phyloP scores from a whole-genome alignment of 2,113 vertebrate species.

The Apodemus speciosus region DNA sequence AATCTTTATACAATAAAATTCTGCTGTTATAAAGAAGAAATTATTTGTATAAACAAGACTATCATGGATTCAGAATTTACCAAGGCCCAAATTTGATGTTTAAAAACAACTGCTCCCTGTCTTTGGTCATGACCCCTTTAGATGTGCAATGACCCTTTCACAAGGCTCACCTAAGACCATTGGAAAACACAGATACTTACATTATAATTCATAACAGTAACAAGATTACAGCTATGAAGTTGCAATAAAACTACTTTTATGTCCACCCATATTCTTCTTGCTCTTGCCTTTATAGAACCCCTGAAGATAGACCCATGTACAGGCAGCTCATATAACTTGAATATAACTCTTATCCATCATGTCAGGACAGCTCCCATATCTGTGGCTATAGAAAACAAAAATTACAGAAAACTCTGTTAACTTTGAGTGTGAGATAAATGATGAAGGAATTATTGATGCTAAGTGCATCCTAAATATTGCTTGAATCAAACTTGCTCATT shows the following conservation, averaged over 20 bases:
- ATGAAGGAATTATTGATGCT: background rate
- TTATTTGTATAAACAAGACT: background rate
- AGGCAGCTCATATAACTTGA: background rate
- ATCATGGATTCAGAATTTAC: background rate
- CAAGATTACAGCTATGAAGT: background rate
- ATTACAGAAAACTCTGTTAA: background rate
- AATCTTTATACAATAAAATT: background rate
- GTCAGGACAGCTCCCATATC: background rate
- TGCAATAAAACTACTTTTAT: background rate
- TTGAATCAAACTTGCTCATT: background rate
- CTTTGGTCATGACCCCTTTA: background rate
- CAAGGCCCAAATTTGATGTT: background rate
- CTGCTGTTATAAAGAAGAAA: constrained; percentile 30
- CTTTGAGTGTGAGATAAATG: background rate
- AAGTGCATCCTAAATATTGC: background rate
- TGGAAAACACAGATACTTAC: background rate
- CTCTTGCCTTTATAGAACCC: background rate
- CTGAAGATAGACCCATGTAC: background rate
- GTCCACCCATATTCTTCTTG: background rate
- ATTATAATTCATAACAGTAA: background rate
- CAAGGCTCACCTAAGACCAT: too few species aligned
- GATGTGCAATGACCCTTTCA: background rate
- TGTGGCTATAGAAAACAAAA: background rate
- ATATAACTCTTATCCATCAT: background rate
- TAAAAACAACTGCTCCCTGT: background rate